Evolutionary conservation across 2,797 vertebrate species (phyloP), one percentile per base, ranked within the genome.

Genomic region (Amblyopsis hoosieri): DNA sequence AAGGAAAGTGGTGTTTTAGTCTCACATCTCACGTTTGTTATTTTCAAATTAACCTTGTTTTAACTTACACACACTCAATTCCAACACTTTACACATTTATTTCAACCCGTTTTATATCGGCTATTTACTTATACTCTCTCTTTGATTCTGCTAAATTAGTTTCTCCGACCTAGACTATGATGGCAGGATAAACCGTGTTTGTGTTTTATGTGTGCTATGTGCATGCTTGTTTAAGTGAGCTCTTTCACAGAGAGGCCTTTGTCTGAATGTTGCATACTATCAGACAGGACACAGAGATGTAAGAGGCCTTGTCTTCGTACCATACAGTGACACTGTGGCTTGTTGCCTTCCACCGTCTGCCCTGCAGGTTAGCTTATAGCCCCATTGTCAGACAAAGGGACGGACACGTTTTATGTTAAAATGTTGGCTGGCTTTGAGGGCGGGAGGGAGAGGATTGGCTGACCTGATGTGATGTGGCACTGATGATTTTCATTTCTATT

Each of bases 31-130:
- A 29, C 23, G 3, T 29, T 29, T 29, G 23, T 29, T 29, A 29
- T 29, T 29, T 23, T 23, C 23, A 23, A 75, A 75, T 68, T 75
- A 81, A 82, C 78, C 78, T 85, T 84, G 67, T 80, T 84, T 54
- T 10, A 33, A 60, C 55, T 14, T 17, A 14, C 45, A 23, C 52
- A 0, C 52, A 31, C 53, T 29, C 47, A 47, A 57, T 64, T 50
- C 54, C 29, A 12, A 62, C 61, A 45, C 57, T 51, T n/a, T 9
- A 42, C 7, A 42, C 37, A 42, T 42, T 2, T 9, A 42, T 42
- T 42, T 42, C 37, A 42, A 9, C 37, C 2, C 7, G 9, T 42
- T 42, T 42, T 42, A 42, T 42, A 53, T 57, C 3, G 61, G 15
- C 15, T 4, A 53, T 73, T 53, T 51, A 19, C 57, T 70, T 52